Conservation (phyloP, 2,888 invertebrate genomes). For the Ennomos erosarius region DNA sequence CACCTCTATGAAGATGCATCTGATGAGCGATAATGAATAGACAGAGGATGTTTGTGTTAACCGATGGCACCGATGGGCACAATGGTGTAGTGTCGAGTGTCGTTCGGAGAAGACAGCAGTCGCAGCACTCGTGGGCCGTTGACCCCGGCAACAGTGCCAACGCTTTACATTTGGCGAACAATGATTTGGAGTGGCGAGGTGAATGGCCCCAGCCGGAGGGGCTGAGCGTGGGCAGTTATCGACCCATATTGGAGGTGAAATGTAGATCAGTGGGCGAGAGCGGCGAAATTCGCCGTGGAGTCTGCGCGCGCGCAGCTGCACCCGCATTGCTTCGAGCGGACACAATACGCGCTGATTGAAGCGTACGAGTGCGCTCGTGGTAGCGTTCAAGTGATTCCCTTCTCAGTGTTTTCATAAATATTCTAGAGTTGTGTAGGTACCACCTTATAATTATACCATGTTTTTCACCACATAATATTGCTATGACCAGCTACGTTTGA, state of each 20-base stretch:
- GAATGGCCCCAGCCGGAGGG: slow-evolving; percentile 81
- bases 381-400: not conserved
- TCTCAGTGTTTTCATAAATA: too few species aligned
- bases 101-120: slow-evolving; percentile 78
- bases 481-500: too few species aligned
- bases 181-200: slow-evolving; percentile 85
- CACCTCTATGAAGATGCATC: slow-evolving; percentile 31
- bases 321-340: slow-evolving; percentile 41
- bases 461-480: too few species aligned
- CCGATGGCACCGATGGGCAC: slow-evolving; percentile 36
- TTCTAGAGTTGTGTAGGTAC: too few species aligned
- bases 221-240: slow-evolving; percentile 85
- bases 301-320: slow-evolving; percentile 50
- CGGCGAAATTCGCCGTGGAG: slow-evolving; percentile 80
- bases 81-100: slow-evolving; percentile 72
- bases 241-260: slow-evolving; percentile 85
- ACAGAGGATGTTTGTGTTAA: slow-evolving; percentile 73
- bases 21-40: slow-evolving; percentile 44
- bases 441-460: too few species aligned
- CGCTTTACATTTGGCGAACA: slow-evolving; percentile 84
- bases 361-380: slow-evolving; percentile 23
- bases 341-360: slow-evolving; percentile 30
- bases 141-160: slow-evolving; percentile 73
- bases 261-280: slow-evolving; percentile 86
- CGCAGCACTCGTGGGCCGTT: slow-evolving; percentile 68